phyloP scores from a whole-genome alignment of 2,113 vertebrate species.

The Ptilonorhynchus violaceus region DNA sequence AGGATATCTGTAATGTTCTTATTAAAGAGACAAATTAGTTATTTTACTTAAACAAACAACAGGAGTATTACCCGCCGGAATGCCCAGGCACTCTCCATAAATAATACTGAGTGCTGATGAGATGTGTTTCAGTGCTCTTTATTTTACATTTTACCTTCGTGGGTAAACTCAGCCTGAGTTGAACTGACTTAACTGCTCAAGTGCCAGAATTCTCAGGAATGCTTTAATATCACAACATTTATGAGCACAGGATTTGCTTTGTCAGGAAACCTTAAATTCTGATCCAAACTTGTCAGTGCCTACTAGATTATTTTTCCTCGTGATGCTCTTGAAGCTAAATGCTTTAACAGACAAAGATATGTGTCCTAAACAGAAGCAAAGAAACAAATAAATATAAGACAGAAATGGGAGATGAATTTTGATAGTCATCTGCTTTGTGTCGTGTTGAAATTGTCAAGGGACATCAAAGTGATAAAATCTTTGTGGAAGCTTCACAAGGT shows the following conservation, averaged over 20 bases:
- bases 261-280: background rate
- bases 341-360: background rate
- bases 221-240: fast-evolving
- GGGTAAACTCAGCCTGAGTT: background rate
- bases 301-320: background rate
- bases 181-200: background rate
- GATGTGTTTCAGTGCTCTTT: background rate
- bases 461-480: background rate
- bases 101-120: conserved; percentile 28
- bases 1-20: conserved; percentile 60
- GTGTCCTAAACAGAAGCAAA: background rate
- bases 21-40: conserved; percentile 71
- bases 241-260: background rate
- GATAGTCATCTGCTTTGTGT: background rate
- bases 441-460: background rate
- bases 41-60: conserved; percentile 64
- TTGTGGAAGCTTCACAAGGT: background rate
- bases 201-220: background rate
- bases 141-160: conserved; percentile 25
- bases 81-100: conserved; percentile 18
- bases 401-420: background rate
- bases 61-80: conserved; percentile 8
- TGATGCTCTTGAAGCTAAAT: background rate
- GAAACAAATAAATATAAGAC: background rate
- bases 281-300: background rate